Evolutionary conservation across 2,797 vertebrate species (phyloP), one percentile per base, ranked within the genome.

Genomic region (Diceros bicornis): DNA sequence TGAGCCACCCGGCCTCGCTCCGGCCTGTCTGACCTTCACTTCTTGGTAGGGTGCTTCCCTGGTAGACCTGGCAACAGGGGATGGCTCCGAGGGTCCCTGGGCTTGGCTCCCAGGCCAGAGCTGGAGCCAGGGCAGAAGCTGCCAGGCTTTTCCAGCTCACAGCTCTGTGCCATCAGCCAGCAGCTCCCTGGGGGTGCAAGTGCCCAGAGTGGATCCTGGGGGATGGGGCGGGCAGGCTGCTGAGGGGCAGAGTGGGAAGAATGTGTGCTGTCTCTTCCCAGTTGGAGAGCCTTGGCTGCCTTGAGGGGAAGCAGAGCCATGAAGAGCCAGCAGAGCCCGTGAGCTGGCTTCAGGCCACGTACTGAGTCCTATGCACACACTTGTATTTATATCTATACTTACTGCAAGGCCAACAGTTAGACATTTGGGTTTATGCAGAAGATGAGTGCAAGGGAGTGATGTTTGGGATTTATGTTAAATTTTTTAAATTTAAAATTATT

Each of bases 51-150:
- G 72, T 41, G 72, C 59, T 91, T 94, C 52, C 69, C 64, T 41
- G 61, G 78, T 41, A 82, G 77, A 89, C 18, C 37, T 44, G 20
- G 55, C 9, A 20, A 37, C 32, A 66, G 64, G 21, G 29, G 37
- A 25, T 27, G 23, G 55, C 57, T 85, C 37, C 0, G 2, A 52
- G 44, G 50, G 50, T 89, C 66, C 52, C 69, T 81, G 85, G 55
- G 52, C 47, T 83, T 87, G 74, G 62, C 79, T 93, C 68, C 37
- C 41, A 88, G 84, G 55, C 27, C 21, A 72, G 81, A 87, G 69
- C 84, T 72, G 47, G 64, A 57, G 77, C 83, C 83, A 74, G 55
- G n/a, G n/a, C 61, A 37, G 52, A 55, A 61, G 74, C 37, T 66
- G 57, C 81, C 21, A 32, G 34, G 18, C 9, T 62, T 34, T 77